Conservation (phyloP, 2,888 invertebrate species). For the Heliconius ethilla region DNA sequence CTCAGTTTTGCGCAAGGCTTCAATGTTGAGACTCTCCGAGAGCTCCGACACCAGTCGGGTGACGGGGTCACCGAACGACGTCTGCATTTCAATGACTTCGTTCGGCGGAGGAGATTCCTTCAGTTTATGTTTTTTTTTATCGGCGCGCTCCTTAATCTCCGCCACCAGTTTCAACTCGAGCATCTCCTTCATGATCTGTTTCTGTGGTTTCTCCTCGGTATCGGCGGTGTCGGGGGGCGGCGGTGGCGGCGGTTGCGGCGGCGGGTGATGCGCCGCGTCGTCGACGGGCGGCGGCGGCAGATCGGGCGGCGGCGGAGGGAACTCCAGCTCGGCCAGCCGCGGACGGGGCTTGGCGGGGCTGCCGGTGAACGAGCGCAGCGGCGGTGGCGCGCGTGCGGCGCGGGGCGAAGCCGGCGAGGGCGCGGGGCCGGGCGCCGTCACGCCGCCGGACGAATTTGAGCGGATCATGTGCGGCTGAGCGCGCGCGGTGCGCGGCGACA, state of each 20-base stretch:
- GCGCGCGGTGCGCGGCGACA: constrained; percentile 85
- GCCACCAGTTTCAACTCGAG: constrained; percentile 89
- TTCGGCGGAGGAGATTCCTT: constrained; percentile 78
- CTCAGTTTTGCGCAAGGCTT: constrained; percentile 69
- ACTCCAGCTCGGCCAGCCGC: constrained; percentile 90
- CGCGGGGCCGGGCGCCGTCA: constrained; percentile 84
- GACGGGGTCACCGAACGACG: constrained; percentile 86
- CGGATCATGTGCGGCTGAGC: constrained; percentile 92
- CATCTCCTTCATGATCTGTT: constrained; percentile 89
- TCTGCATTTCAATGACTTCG: constrained; percentile 52
- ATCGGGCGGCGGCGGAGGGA: constrained; percentile 92
- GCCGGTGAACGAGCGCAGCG: constrained; percentile 83
- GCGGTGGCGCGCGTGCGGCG: constrained; percentile 65
- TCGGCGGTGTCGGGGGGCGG: constrained; percentile 71
- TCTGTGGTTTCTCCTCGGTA: constrained; percentile 61
- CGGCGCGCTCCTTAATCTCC: constrained; percentile 91
- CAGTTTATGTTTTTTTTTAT: constrained; percentile 82
- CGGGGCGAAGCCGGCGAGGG: constrained; percentile 64
- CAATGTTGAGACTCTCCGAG: constrained; percentile 90
- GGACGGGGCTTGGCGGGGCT: constrained; percentile 89
- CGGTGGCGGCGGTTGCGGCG: constrained; percentile 75
- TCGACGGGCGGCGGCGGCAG: constrained; percentile 90
- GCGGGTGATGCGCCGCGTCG: constrained; percentile 70
- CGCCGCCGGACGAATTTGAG: constrained; percentile 93
- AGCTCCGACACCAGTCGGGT: constrained; percentile 91